phyloP scores from a whole-genome alignment of 1,140 invertebrate species.

The Cydia fagiglandana region DNA sequence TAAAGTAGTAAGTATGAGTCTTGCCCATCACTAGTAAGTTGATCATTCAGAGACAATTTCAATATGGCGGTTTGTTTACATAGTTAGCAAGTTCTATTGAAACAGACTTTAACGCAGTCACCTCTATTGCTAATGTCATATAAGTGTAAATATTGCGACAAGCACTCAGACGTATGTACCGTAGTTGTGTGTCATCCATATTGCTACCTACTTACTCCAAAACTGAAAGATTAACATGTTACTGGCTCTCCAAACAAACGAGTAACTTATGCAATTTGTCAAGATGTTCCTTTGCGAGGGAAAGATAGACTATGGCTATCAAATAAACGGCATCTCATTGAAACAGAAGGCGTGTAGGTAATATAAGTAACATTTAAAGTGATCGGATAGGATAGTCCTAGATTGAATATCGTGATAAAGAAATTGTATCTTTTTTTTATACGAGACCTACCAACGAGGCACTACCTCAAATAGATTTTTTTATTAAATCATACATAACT shows the following conservation, averaged over 20 bases:
- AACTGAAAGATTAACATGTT: conserved; percentile 27
- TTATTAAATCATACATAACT: not conserved
- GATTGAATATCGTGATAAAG: not conserved
- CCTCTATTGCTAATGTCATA: no score
- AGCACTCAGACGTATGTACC: no score
- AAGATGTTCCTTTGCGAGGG: not conserved
- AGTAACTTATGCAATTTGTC: conserved; percentile 21
- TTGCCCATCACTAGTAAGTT: no score
- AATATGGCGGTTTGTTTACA: no score
- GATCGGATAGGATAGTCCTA: not conserved
- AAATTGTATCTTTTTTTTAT: no score
- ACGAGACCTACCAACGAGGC: no score
- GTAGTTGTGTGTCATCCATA: not conserved
- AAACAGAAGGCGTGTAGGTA: conserved; percentile 3
- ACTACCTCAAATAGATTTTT: no score
- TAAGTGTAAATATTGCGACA: no score
- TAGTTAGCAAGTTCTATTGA: no score
- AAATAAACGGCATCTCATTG: conserved; percentile 11
- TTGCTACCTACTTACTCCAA: not conserved
- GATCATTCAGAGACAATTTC: no score
- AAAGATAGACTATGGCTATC: conserved; percentile 14
- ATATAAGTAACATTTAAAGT: conserved; percentile 12
- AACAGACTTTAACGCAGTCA: no score
- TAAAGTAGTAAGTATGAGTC: no score
- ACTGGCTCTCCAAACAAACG: not conserved